These are phyloP conservation scores for Apocrypta bakeri DNA, from an alignment of 1,140 invertebrate genomes.

Conservation along the genomic window DNA sequence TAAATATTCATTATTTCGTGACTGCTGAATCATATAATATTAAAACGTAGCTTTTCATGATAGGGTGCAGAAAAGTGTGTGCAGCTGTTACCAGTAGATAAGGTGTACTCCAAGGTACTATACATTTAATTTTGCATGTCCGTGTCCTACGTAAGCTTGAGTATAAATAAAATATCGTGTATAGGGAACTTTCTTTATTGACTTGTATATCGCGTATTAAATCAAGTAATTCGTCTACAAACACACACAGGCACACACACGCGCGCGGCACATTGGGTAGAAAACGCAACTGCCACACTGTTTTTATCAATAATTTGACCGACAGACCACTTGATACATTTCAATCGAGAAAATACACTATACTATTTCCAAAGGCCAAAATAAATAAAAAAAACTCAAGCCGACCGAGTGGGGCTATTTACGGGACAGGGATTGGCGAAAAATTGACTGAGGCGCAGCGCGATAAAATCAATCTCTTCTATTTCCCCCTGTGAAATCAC, in stretches of 20 bases:
- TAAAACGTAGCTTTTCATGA: neutral
- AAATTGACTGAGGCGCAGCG: neutral
- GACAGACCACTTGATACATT: neutral
- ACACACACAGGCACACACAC: too few species aligned
- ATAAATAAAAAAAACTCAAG: neutral
- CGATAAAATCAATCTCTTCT: neutral
- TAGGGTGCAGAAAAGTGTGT: neutral
- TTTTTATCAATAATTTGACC: neutral
- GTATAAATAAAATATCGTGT: neutral
- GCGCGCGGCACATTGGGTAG: neutral
- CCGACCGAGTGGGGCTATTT: too few species aligned
- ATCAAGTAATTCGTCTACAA: neutral
- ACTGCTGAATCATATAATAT: neutral
- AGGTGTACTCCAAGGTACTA: neutral
- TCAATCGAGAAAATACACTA: neutral
- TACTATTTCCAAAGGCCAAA: neutral
- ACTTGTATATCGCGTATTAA: neutral
- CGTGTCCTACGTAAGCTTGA: neutral
- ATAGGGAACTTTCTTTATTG: too few species aligned
- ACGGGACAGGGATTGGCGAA: neutral
- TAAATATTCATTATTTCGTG: neutral
- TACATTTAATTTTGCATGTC: neutral
- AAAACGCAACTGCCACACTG: neutral
- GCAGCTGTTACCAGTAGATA: neutral
- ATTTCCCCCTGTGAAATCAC: neutral